Evolutionary conservation across 1,140 invertebrate genomes (phyloP).

Genomic region (Drosophila teissieri): DNA sequence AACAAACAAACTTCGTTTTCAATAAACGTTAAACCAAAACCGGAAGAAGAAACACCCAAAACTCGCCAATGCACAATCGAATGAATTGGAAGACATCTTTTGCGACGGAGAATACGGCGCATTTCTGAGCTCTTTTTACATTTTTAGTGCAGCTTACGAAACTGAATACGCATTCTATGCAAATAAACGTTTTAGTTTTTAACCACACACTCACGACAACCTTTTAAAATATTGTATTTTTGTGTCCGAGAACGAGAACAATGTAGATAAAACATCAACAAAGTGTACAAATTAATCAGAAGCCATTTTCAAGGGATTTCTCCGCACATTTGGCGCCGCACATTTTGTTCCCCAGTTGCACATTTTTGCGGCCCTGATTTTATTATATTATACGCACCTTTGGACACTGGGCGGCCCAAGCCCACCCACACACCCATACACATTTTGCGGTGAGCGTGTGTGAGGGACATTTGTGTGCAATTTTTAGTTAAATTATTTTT

Average conservation of each 20-base stretch:
- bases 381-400: slow-evolving; percentile 59
- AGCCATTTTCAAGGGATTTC: slow-evolving; percentile 8
- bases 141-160: no score
- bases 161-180: no score
- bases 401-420: slow-evolving; percentile 4
- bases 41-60: no score
- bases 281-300: slow-evolving; percentile 2
- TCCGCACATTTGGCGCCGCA: not conserved
- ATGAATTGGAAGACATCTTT: no score
- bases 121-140: no score
- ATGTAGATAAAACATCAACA: not conserved
- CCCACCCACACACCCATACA: slow-evolving; percentile 59
- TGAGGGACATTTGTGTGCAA: slow-evolving; percentile 78
- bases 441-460: slow-evolving; percentile 66
- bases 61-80: no score
- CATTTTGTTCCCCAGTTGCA: slow-evolving; percentile 33
- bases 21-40: no score
- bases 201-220: no score
- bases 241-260: not conserved
- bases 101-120: no score
- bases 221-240: not conserved
- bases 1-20: no score
- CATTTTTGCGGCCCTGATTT: slow-evolving; percentile 66
- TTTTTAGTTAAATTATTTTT: slow-evolving; percentile 83
- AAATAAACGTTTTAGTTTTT: no score